Base-by-base conservation (phyloP, 2,113 vertebrate genomes). In the Semnopithecus entellus region DNA sequence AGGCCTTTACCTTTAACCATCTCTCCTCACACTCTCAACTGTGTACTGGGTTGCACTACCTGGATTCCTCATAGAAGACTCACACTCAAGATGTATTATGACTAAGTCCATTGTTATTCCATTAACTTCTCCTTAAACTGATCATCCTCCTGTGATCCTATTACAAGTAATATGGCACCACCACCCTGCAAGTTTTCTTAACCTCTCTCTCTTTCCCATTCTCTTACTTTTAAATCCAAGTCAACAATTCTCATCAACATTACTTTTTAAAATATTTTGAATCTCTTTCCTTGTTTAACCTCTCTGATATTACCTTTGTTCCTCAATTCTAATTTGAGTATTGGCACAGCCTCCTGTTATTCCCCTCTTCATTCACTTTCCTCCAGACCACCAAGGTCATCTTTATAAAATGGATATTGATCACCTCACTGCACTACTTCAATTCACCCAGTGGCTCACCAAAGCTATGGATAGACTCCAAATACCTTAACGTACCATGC, bases 341-440 rank as follows among this genome's bases (percentile, higher is more conserved):
- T 38, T 70, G 57, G 23, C 25, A 12, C 12, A 45, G 18, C 73
- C 68, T 96, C 55, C 66, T 91, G 50, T 10, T 22, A 0, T 38
- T 48, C 27, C 52, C 27, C 2, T 27, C 50, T 20, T 80, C 27
- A 9, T 57, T n/a, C 35, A 23, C 80, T 97, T 80, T 35, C 88
- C 52, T 68, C 76, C 48, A 93, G 89, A 52, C 17, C 68, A 70
- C 88, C 68, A 92, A 88, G 48, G 17, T 84, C 84, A 83, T 92
- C 45, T 70, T 83, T 95, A 43, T 94, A 88, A 95, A 97, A 78
- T 90, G 48, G 68, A 84, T 75, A 80, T 84, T 80, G 57, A 76
- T 87, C 91, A 96, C 70, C 50, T 87, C 70, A 82, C 4, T 14
- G 50, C 11, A 57, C 52, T 90, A 22, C 35, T 64, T 84, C 78